A percentile compares a stretch with the other conserved stretches of the same genome.
Evolutionary conservation across 2,113 vertebrate genomes (phyloP).

Genomic region (Trematomus loennbergii): DNA sequence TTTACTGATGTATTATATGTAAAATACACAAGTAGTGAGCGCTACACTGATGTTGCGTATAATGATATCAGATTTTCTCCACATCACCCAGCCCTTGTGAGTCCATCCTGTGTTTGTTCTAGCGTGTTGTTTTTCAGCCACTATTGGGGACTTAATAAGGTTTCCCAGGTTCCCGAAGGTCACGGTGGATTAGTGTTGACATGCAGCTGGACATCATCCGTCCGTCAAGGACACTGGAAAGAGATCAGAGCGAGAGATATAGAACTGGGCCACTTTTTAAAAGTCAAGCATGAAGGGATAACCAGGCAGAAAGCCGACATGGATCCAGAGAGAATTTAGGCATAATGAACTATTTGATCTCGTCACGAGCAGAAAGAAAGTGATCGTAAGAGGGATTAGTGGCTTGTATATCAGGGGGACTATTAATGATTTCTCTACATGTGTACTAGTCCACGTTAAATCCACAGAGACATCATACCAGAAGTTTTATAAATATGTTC

Average conservation of each 20-base stretch:
- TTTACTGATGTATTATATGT: too few species aligned
- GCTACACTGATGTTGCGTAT: too few species aligned
- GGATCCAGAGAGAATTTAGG: constrained; percentile 42
- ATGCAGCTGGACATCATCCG: constrained; percentile 23
- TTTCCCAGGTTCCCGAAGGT: constrained; percentile 15
- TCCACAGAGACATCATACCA: constrained; percentile 2
- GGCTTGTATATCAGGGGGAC: constrained; percentile 18
- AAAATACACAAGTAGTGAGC: too few species aligned
- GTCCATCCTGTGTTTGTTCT: neutral
- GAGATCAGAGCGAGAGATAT: constrained; percentile 29
- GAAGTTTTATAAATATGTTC: neutral
- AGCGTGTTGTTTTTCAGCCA: constrained; percentile 32
- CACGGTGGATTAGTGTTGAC: constrained; percentile 40
- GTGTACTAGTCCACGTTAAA: constrained; percentile 13
- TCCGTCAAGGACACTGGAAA: constrained; percentile 30
- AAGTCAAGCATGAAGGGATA: constrained; percentile 26
- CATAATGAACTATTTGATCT: constrained; percentile 41
- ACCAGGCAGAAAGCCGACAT: constrained; percentile 36
- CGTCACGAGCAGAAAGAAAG: constrained; percentile 15
- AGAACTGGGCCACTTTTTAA: constrained; percentile 23
- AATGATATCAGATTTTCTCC: too few species aligned
- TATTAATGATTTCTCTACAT: constrained; percentile 12
- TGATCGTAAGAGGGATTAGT: constrained; percentile 37
- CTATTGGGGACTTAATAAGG: neutral
- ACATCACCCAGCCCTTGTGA: neutral